Percentiles rank a stretch among this genome's conserved stretches.
Conservation (phyloP, 2,113 vertebrate species). For the Seriola dumerili region DNA sequence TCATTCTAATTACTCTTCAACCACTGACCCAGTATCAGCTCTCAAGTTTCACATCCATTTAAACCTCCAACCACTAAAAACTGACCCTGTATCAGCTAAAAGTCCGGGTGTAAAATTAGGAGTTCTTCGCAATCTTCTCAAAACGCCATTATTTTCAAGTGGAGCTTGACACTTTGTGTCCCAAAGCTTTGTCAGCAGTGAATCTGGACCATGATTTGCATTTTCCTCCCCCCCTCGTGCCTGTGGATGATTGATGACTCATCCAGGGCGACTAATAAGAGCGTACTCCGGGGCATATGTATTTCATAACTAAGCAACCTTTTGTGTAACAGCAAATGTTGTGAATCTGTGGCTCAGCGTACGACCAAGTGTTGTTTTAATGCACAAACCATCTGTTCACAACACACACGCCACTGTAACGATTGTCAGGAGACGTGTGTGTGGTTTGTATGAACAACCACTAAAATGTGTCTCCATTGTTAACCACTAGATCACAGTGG, state of each 20-base stretch:
- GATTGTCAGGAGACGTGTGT: neutral
- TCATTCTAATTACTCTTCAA: constrained; percentile 49
- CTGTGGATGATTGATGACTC: constrained; percentile 64
- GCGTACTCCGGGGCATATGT: constrained; percentile 38
- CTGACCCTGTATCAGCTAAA: neutral
- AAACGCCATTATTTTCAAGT: constrained; percentile 18
- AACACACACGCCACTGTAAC: neutral
- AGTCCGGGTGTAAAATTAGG: neutral
- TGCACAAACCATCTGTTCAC: neutral
- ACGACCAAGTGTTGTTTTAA: neutral
- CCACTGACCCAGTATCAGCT: constrained; percentile 50
- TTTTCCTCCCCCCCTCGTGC: neutral
- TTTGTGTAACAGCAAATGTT: constrained; percentile 42
- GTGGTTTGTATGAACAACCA: neutral
- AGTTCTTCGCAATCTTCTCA: neutral
- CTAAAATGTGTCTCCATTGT: neutral
- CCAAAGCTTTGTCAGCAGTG: neutral
- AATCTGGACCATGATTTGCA: constrained; percentile 37
- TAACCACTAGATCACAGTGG: neutral
- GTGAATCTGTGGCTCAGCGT: constrained; percentile 26
- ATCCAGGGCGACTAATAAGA: constrained; percentile 53
- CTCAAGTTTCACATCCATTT: constrained; percentile 18
- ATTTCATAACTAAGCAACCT: constrained; percentile 55
- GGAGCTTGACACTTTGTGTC: constrained; percentile 1
- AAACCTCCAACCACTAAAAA: constrained; percentile 16